These are phyloP conservation scores for Empis stercorea DNA, from an alignment of 2,888 invertebrate species.

Conservation along the genomic window DNA sequence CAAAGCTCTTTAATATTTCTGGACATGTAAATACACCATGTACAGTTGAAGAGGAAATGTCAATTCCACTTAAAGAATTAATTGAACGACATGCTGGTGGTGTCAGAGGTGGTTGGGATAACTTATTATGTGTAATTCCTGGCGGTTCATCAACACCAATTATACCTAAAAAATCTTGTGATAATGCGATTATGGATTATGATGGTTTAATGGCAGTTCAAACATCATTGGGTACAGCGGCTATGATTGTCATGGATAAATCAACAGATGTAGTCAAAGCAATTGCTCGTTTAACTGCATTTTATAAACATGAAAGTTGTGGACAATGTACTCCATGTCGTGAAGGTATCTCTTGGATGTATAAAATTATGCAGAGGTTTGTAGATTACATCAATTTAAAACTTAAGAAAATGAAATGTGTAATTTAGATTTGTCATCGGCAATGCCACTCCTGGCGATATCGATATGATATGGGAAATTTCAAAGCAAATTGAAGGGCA, in stretches of 20 bases:
- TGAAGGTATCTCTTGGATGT: constrained; percentile 91
- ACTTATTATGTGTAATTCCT: constrained; percentile 88
- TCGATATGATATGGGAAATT: constrained; percentile 96
- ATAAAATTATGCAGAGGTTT: constrained; percentile 56
- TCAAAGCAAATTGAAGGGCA: constrained; percentile 99
- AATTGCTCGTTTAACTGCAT: constrained; percentile 84
- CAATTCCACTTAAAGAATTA: constrained; percentile 81
- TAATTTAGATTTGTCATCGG: constrained; percentile 59
- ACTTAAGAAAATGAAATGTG: too few relatives aligned
- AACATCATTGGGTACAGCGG: constrained; percentile 92
- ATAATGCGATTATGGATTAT: constrained; percentile 89
- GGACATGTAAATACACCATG: constrained; percentile 95
- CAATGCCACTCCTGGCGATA: constrained; percentile 81
- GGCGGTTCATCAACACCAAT: constrained; percentile 96
- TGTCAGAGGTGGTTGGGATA: constrained; percentile 95
- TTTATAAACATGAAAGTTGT: constrained; percentile 98
- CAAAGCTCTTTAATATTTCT: constrained; percentile 91
- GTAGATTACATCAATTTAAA: constrained; percentile 13
- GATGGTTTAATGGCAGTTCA: constrained; percentile 85
- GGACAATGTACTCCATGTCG: constrained; percentile 98
- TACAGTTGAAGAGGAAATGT: constrained; percentile 98
- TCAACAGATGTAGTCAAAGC: constrained; percentile 91
- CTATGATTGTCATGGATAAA: constrained; percentile 95
- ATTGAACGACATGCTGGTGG: constrained; percentile 96
- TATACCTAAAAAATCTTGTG: constrained; percentile 83